Percentiles rank a stretch among this genome's conserved stretches.
phyloP scores from a whole-genome alignment of 2,888 invertebrate genomes.

The Caenorhabditis sinica region DNA sequence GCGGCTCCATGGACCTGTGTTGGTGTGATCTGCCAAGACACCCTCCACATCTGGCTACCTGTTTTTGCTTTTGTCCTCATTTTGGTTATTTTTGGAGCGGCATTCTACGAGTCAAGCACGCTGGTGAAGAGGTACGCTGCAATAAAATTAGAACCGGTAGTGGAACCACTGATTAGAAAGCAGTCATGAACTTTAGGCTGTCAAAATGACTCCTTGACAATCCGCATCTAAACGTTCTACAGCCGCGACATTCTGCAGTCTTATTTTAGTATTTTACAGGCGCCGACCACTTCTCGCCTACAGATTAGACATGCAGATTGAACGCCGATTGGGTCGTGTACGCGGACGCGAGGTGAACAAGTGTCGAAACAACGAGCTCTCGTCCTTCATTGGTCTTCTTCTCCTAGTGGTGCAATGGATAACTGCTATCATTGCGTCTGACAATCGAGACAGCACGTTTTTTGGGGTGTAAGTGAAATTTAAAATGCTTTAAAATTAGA shows the following conservation, averaged over 20 bases:
- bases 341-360: slow-evolving; percentile 13
- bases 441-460: slow-evolving; percentile 21
- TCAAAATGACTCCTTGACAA: too few relatives aligned
- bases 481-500: too few relatives aligned
- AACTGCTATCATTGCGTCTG: slow-evolving; percentile 18
- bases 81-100: too few relatives aligned
- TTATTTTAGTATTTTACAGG: slow-evolving; percentile 13
- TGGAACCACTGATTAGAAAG: too few relatives aligned
- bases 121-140: too few relatives aligned
- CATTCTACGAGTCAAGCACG: too few relatives aligned
- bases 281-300: slow-evolving; percentile 44
- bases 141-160: too few relatives aligned
- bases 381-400: slow-evolving; percentile 12
- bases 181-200: too few relatives aligned
- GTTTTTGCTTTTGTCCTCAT: too few relatives aligned
- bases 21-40: slow-evolving; percentile 42
- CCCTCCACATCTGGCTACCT: slow-evolving; percentile 28
- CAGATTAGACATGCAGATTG: slow-evolving; percentile 31
- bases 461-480: slow-evolving; percentile 21
- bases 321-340: slow-evolving; percentile 14
- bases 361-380: slow-evolving; percentile 18
- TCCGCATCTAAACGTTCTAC: too few relatives aligned
- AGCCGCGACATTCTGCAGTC: too few relatives aligned
- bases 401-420: slow-evolving; percentile 22
- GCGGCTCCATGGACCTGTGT: slow-evolving; percentile 49